Percentiles rank a stretch among this genome's conserved stretches.
Evolutionary conservation across 2,888 invertebrate genomes (phyloP).

Genomic region (Catonia carolina): DNA sequence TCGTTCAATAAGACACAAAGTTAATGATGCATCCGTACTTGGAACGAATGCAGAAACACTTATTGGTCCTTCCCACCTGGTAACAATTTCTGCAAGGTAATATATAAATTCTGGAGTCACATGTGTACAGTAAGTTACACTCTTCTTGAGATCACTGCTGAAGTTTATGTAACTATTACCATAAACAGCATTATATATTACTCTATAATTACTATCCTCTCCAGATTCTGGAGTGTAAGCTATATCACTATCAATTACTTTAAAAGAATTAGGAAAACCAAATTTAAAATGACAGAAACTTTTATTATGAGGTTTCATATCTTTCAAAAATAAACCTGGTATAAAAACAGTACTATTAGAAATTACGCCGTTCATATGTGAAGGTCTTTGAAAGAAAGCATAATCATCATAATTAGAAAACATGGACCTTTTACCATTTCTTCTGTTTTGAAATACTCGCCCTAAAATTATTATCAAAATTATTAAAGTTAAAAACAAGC

Average conservation of each 20-base stretch:
- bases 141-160: slow-evolving; percentile 27
- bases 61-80: slow-evolving; percentile 63
- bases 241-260: slow-evolving; percentile 46
- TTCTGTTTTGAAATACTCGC: slow-evolving; percentile 25
- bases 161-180: slow-evolving; percentile 40
- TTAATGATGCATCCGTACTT: slow-evolving; percentile 54
- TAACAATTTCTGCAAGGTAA: slow-evolving; percentile 59
- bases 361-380: background rate
- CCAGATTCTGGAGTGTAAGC: slow-evolving; percentile 53
- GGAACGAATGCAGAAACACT: slow-evolving; percentile 64
- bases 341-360: slow-evolving; percentile 24
- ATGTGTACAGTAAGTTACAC: slow-evolving; percentile 64
- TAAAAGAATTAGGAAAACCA: slow-evolving; percentile 50
- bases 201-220: slow-evolving; percentile 52
- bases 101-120: slow-evolving; percentile 64
- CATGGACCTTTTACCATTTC: slow-evolving; percentile 23
- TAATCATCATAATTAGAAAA: slow-evolving; percentile 23
- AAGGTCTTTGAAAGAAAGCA: slow-evolving; percentile 19
- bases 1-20: slow-evolving; percentile 54
- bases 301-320: slow-evolving; percentile 42
- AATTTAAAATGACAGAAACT: slow-evolving; percentile 56
- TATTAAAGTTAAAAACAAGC: slow-evolving; percentile 26
- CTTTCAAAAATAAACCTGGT: slow-evolving; percentile 39
- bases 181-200: slow-evolving; percentile 53
- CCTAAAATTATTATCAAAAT: slow-evolving; percentile 27